Conservation (phyloP, 2,797 vertebrate species). For the Micromesistius poutassou region DNA sequence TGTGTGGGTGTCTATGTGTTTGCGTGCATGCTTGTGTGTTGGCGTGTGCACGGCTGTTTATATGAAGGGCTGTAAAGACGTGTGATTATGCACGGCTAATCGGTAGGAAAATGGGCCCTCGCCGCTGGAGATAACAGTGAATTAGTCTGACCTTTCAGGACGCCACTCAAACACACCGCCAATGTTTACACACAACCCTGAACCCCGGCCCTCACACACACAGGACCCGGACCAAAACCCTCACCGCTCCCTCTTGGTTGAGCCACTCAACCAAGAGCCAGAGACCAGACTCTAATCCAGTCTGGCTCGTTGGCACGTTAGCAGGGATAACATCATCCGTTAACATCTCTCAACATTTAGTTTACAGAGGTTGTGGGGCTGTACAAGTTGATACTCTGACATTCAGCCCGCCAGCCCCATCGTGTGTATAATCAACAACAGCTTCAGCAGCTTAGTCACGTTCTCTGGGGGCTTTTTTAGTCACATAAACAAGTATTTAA, state of each 20-base stretch:
- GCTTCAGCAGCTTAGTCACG: background rate
- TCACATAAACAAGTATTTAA: background rate
- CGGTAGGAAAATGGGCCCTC: slow-evolving; percentile 19
- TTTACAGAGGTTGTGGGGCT: background rate
- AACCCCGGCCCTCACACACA: background rate
- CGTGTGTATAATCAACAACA: background rate
- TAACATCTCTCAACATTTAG: background rate
- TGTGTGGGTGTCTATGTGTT: background rate
- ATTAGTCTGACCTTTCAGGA: slow-evolving; percentile 5
- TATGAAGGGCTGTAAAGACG: background rate
- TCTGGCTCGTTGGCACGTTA: background rate
- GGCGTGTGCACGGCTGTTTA: background rate
- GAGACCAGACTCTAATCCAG: background rate
- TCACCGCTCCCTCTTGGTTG: background rate
- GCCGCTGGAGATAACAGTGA: slow-evolving; percentile 18
- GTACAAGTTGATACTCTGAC: background rate
- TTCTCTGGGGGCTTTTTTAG: background rate
- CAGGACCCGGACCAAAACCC: background rate
- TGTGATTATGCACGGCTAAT: slow-evolving; percentile 30
- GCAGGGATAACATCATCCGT: background rate
- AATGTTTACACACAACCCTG: background rate
- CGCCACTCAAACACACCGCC: slow-evolving; percentile 8
- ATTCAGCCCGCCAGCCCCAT: background rate
- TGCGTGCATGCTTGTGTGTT: background rate
- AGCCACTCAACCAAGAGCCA: background rate